Evolutionary conservation across 2,797 vertebrate species (phyloP).

Genomic region (Dendrocincla tyrannina): DNA sequence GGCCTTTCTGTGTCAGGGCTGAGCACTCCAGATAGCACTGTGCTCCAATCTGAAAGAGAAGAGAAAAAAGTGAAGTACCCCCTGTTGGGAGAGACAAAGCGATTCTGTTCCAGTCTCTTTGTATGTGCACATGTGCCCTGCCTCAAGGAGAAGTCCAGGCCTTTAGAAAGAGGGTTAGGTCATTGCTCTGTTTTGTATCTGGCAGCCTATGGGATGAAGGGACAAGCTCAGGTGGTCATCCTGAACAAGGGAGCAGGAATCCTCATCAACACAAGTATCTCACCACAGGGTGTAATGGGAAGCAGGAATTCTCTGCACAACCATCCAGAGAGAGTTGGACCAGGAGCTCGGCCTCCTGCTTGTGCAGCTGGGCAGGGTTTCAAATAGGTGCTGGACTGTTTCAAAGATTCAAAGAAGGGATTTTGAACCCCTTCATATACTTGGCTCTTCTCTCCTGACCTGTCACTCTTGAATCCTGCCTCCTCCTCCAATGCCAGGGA

Average conservation of each 20-base stretch:
- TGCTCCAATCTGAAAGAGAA: conserved; percentile 82
- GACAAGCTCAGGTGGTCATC: neutral
- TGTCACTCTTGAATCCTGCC: neutral
- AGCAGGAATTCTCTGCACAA: neutral
- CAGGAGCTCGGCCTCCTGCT: neutral
- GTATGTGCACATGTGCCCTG: fast-evolving
- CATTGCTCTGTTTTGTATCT: neutral
- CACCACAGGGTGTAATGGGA: neutral
- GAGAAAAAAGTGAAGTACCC: neutral
- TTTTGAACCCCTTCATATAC: neutral
- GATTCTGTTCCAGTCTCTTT: neutral
- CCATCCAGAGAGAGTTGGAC: neutral
- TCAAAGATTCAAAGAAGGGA: neutral
- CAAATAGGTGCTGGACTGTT: neutral
- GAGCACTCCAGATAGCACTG: conserved; percentile 90
- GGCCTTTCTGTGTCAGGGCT: conserved; percentile 87
- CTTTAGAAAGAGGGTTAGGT: neutral
- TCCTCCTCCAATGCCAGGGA: neutral
- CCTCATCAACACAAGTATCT: neutral
- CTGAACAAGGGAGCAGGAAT: neutral
- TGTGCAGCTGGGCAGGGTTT: neutral
- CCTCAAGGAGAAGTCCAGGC: neutral
- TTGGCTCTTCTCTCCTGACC: neutral
- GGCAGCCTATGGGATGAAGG: neutral
- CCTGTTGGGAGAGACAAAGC: fast-evolving